A percentile compares a stretch with the other conserved stretches of the same genome.
Evolutionary conservation across 2,113 vertebrate genomes (phyloP).

Genomic region (Chaetorhynchus papuensis): DNA sequence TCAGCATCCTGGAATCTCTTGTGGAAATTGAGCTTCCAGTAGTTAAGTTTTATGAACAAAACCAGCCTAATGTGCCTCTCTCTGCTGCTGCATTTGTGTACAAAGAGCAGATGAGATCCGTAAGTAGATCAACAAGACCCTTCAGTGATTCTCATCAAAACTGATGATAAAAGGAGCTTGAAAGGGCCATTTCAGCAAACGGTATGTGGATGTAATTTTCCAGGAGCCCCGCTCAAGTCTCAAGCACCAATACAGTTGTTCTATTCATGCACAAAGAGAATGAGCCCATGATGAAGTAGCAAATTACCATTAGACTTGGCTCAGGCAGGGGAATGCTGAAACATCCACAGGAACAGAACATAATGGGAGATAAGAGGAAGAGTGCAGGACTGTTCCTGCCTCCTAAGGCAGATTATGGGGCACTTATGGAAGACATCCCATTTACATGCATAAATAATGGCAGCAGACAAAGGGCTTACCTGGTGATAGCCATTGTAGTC

Average conservation of each 20-base stretch:
- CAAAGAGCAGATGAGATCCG: constrained; percentile 2
- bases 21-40: background rate
- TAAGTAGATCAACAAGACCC: background rate
- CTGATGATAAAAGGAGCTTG: constrained; percentile 15
- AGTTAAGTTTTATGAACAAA: constrained; percentile 25
- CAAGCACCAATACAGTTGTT: constrained; percentile 7
- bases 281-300: constrained; percentile 38
- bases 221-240: background rate
- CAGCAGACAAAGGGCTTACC: constrained; percentile 62
- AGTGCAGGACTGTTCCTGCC: background rate
- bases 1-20: background rate
- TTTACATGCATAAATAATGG: background rate
- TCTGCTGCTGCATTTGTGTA: background rate
- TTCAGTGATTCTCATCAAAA: constrained; percentile 12
- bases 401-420: background rate
- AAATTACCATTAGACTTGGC: constrained; percentile 16
- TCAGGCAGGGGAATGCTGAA: constrained; percentile 3
- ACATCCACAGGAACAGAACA: background rate
- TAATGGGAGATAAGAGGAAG: background rate
- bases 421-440: background rate
- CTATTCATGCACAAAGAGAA: constrained; percentile 37
- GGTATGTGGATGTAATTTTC: constrained; percentile 22
- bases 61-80: background rate
- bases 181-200: constrained; percentile 21
- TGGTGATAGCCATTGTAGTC: constrained; percentile 90